A percentile compares a stretch with the other conserved stretches of the same genome.
Conservation (phyloP, 2,797 vertebrate species). For the Octomys mimax region DNA sequence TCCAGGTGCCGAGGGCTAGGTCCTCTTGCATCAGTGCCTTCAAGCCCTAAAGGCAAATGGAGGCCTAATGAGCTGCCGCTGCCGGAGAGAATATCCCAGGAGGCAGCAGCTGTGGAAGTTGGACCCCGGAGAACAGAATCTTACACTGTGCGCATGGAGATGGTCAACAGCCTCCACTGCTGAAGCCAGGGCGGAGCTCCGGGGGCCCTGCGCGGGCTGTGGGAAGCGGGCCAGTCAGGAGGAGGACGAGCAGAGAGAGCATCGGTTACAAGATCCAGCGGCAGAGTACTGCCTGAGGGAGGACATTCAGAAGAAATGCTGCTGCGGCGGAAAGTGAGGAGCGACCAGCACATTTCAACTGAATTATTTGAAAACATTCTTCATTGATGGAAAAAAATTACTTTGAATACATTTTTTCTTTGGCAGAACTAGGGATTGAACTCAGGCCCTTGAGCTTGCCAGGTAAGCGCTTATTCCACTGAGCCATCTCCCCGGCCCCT, state of each 20-base stretch:
- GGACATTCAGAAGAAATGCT: conserved; percentile 81
- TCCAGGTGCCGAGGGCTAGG: no score
- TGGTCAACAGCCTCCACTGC: conserved; percentile 87
- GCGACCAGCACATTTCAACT: conserved; percentile 83
- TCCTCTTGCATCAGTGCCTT: no score
- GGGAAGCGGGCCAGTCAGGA: conserved; percentile 93
- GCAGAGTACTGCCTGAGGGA: conserved; percentile 90
- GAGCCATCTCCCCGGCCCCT: no score
- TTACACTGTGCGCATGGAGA: conserved; percentile 89
- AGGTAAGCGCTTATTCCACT: no score
- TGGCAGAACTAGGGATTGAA: conserved; percentile 76
- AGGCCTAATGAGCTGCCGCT: no score
- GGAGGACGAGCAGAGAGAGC: conserved; percentile 86
- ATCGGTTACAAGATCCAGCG: conserved; percentile 91
- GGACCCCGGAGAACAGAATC: conserved; percentile 89
- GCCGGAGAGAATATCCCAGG: no score
- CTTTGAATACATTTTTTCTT: conserved; percentile 87
- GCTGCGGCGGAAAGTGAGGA: conserved; percentile 84
- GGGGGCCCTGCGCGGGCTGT: conserved; percentile 76
- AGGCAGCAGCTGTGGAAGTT: conserved; percentile 68
- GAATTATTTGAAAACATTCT: conserved; percentile 88
- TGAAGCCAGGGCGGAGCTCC: conserved; percentile 90
- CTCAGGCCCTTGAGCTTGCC: no score
- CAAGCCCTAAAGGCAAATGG: no score
- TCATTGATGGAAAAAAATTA: conserved; percentile 86